Evolutionary conservation across 53 echinoderm and acorn worm species (phyloP), one percentile per base, ranked within the genome.

Genomic region (Henricia sp.): DNA sequence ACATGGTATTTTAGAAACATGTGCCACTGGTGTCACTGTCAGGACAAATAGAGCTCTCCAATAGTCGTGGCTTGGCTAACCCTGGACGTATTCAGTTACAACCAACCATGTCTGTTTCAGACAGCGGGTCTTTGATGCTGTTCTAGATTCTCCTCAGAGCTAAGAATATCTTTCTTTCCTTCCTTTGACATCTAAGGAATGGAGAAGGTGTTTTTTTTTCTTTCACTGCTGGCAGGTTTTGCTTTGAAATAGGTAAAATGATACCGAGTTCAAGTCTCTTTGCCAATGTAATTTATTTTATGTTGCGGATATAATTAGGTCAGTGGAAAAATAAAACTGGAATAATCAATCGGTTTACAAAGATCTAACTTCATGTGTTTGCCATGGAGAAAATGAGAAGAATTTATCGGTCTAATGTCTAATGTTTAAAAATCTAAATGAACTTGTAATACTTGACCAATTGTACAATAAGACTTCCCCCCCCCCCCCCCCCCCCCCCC

Each of bases 81-180:
- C 70, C 48, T 4, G 30, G 73, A 36, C 53, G 53, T 52, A 35
- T 52, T 52, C 73, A 52, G 37, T 73, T 73, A 73, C 73, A 23
- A 16, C 33, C 36, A 19, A 17, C 53, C 35, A 36, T 73, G 21
- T 12, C 73, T 73, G 53, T 73, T 73, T 73, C 20, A 54, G 73
- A 52, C 73, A 73, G 52, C 35, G 21, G 52, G n/a, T 54, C 37
- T 70, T 73, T 73, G 35, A 53, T 51, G 52, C 53, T 73, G 73
- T 30, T 33, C 73, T 54, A 73, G 73, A 73, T 73, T 73, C 48
- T 35, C 9, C 27, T 44, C 17, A 44, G 48, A 25, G 53, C 52
- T 33, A 73, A 73, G 34, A 54, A 52, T 34, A 10, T n/a, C 6
- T 17, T 64, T 64, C 23, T 12, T 73, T 34, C 23, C 37, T 3